Conservation (phyloP, 2,113 vertebrate species). For the Stigmatopora nigra region DNA sequence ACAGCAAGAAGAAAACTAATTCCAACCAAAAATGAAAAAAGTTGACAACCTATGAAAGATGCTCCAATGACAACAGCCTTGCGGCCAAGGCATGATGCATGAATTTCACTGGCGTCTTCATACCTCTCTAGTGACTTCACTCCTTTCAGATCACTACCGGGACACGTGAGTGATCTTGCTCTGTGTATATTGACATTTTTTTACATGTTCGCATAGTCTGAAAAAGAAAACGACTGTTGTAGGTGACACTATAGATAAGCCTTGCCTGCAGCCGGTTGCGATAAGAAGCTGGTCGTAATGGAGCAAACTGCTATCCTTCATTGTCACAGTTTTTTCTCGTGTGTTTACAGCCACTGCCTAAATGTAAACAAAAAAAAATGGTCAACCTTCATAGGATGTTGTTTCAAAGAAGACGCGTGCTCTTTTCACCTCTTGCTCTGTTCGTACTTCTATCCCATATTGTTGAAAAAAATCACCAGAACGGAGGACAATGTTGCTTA, state of each 20-base stretch:
- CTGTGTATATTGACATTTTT: constrained; percentile 46
- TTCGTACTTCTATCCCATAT: constrained; percentile 73
- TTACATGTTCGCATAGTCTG: background rate
- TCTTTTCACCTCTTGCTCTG: constrained; percentile 70
- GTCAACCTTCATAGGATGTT: background rate
- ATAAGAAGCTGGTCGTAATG: constrained; percentile 77
- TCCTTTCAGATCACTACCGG: constrained; percentile 73
- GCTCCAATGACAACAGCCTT: constrained; percentile 73
- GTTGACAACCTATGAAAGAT: constrained; percentile 77
- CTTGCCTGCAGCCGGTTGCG: constrained; percentile 77
- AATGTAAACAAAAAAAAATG: background rate
- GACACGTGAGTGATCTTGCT: constrained; percentile 64
- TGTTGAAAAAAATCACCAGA: constrained; percentile 70
- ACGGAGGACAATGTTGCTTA: constrained; percentile 69
- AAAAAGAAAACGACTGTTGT: background rate
- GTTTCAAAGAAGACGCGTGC: background rate
- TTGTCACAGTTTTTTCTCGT: constrained; percentile 56
- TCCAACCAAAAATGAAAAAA: background rate
- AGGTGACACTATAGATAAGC: background rate
- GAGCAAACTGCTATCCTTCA: constrained; percentile 68
- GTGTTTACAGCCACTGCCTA: constrained; percentile 72
- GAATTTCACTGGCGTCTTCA: constrained; percentile 73
- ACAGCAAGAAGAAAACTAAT: background rate
- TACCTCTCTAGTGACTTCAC: constrained; percentile 69
- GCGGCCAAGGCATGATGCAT: constrained; percentile 59